Conservation (phyloP, 1,140 invertebrate species). For the Melitaea cinxia region DNA sequence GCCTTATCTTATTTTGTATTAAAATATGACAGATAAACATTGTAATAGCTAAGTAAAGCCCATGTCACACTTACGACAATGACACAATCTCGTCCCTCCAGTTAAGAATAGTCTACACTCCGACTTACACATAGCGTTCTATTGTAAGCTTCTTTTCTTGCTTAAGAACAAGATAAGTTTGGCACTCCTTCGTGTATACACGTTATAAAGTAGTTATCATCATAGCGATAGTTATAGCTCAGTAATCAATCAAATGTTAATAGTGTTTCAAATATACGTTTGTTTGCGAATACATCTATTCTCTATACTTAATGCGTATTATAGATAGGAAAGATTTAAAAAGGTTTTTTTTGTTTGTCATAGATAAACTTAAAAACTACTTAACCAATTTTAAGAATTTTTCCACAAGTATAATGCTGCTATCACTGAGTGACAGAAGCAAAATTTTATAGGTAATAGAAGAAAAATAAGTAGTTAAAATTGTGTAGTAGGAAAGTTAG, state of each 20-base stretch:
- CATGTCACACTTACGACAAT: conserved; percentile 16
- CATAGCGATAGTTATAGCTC: neutral
- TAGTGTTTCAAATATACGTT: neutral
- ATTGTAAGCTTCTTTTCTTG: conserved; percentile 1
- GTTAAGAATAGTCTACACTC: neutral
- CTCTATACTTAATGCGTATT: no score
- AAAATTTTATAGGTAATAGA: no score
- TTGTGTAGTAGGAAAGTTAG: no score
- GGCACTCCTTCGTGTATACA: conserved; percentile 1
- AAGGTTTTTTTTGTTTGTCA: no score
- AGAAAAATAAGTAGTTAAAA: no score
- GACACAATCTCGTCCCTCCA: neutral
- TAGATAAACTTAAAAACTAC: no score
- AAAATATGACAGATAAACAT: conserved; percentile 54
- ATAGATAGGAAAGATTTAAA: no score
- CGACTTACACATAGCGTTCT: neutral
- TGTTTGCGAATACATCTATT: neutral
- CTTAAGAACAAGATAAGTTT: neutral
- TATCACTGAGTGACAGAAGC: no score
- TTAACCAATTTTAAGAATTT: no score
- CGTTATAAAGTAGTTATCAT: no score
- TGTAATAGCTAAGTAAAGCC: conserved; percentile 29
- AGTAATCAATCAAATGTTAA: neutral
- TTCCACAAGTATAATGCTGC: no score
- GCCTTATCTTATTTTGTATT: conserved; percentile 57